Percentiles rank a stretch among this genome's conserved stretches.
Evolutionary conservation across 64 coral and sea anemone genomes (phyloP).

Genomic region (Pocillopora damicornis): DNA sequence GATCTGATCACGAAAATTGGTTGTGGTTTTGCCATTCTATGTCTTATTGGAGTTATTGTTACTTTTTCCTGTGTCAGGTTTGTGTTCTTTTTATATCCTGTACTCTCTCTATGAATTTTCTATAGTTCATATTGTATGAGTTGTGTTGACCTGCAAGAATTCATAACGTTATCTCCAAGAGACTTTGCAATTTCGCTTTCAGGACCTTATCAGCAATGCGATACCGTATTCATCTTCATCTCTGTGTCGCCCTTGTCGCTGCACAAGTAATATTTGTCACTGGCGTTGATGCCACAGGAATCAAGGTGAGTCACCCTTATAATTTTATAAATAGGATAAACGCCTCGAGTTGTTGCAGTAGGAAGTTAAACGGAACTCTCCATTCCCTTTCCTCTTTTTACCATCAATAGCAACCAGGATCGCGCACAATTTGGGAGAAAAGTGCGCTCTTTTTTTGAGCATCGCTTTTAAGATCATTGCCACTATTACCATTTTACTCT

Average conservation of each 20-base stretch:
- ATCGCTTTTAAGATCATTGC: too few relatives aligned
- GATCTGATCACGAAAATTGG: conserved; percentile 32
- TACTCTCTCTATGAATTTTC: not conserved
- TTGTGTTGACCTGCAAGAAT: too few relatives aligned
- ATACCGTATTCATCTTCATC: conserved; percentile 28
- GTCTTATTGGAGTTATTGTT: conserved; percentile 8
- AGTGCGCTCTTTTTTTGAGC: too few relatives aligned
- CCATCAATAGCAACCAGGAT: too few relatives aligned
- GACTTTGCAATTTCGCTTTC: not conserved
- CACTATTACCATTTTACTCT: too few relatives aligned
- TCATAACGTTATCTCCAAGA: too few relatives aligned
- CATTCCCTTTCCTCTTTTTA: too few relatives aligned
- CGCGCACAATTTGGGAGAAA: too few relatives aligned
- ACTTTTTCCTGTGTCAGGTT: conserved; percentile 18
- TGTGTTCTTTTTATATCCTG: not conserved
- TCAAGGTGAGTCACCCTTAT: conserved; percentile 1
- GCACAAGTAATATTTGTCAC: conserved; percentile 4
- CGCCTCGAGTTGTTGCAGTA: not conserved
- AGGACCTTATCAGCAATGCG: conserved; percentile 13
- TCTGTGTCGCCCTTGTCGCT: conserved; percentile 6
- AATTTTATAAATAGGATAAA: not conserved
- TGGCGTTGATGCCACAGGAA: conserved; percentile 11
- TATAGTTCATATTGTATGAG: too few relatives aligned
- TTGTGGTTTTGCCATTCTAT: conserved; percentile 2
- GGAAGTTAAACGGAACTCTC: not conserved